Evolutionary conservation across 2,797 vertebrate species (phyloP).

Genomic region (Schizopygopsis pylzovi): DNA sequence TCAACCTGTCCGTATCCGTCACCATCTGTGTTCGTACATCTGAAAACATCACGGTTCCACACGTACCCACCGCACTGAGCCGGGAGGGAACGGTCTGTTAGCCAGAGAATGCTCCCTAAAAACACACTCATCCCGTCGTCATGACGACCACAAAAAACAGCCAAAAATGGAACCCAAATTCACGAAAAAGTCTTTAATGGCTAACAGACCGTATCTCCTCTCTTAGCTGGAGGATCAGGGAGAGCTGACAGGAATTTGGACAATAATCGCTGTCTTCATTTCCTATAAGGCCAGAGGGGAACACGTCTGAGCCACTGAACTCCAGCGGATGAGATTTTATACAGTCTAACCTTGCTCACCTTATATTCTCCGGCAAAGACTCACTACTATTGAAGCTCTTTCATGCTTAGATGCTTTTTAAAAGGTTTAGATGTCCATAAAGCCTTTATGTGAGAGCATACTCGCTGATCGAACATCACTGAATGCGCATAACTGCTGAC

Average conservation of each 20-base stretch:
- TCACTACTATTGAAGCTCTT: background rate
- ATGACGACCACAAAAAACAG: conserved; percentile 70
- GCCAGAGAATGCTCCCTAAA: conserved; percentile 66
- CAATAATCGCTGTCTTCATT: conserved; percentile 43
- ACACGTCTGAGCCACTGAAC: conserved; percentile 23
- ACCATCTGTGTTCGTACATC: conserved; percentile 17
- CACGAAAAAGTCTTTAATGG: conserved; percentile 54
- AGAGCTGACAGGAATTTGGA: conserved; percentile 31
- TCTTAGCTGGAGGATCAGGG: conserved; percentile 51
- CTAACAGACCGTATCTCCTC: conserved; percentile 39
- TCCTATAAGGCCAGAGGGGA: conserved; percentile 31
- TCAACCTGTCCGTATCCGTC: conserved; percentile 37
- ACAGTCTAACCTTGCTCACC: conserved; percentile 21
- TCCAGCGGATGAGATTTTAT: conserved; percentile 8
- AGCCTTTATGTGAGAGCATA: background rate
- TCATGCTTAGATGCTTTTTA: background rate
- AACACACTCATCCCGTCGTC: conserved; percentile 72
- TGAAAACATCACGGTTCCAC: conserved; percentile 18
- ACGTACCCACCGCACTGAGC: conserved; percentile 12
- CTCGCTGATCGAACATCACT: background rate
- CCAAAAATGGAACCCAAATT: conserved; percentile 45
- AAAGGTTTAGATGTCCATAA: background rate
- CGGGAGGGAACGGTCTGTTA: conserved; percentile 57
- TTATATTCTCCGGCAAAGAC: background rate
- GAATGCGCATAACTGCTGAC: background rate